Evolutionary conservation across 1,140 invertebrate genomes (phyloP).

Genomic region (Aphis craccivora): DNA sequence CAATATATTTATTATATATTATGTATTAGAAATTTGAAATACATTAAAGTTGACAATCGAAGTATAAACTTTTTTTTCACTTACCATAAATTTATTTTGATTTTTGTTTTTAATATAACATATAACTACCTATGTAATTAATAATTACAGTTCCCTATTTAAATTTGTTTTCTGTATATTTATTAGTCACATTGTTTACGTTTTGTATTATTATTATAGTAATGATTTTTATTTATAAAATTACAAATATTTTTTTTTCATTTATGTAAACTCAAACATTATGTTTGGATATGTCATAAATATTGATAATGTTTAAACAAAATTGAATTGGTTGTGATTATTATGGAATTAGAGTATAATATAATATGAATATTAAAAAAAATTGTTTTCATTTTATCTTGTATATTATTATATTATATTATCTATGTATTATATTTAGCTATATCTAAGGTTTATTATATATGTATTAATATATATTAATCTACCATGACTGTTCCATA

Average conservation of each 20-base stretch:
- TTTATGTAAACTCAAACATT: neutral
- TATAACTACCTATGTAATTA: neutral
- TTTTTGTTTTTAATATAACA: neutral
- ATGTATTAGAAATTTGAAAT: neutral
- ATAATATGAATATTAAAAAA: constrained; percentile 15
- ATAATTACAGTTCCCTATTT: neutral
- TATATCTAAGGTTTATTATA: no score
- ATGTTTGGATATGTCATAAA: neutral
- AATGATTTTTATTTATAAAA: neutral
- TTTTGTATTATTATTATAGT: constrained; percentile 32
- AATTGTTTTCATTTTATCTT: neutral
- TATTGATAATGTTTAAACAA: neutral
- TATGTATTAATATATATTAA: no score
- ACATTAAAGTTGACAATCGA: constrained; percentile 34
- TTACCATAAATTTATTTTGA: neutral
- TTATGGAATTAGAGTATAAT: constrained; percentile 16
- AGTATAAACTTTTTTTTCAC: neutral
- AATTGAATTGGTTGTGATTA: constrained; percentile 45
- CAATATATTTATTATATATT: constrained; percentile 5
- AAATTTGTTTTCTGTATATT: neutral
- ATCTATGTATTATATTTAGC: no score
- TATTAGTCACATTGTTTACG: neutral
- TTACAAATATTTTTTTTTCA: neutral
- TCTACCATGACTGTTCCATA: no score
- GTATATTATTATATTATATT: neutral